Base-by-base conservation (phyloP, 2,888 invertebrate genomes). In the Ypsolopha sequella region DNA sequence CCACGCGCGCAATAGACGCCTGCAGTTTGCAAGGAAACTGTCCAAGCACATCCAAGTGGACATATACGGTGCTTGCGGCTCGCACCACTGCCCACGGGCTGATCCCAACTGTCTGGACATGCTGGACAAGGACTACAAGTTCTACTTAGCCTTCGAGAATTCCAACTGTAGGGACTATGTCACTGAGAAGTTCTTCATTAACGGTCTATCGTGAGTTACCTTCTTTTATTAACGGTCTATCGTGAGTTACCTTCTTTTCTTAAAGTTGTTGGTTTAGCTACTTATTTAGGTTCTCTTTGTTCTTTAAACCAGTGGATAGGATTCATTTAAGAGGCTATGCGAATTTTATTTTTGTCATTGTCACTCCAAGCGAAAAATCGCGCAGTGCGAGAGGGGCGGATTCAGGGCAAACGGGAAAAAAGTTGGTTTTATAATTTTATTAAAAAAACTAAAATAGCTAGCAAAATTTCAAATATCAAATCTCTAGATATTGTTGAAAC, bases 101-200 rank as follows among this genome's bases (percentile, higher is more conserved):
- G 92, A 92, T 62, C 92, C 94, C 65, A 91, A 92, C 69, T 98
- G 98, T 71, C 94, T 97, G 67, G 93, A 95, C 54, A 93, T 96
- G 89, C 89, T 98, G 52, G 94, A 96, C 70, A 92, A 89, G 55
- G 95, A 97, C 59, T 98, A 98, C 87, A 98, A 98, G 77, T 98
- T 98, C 84, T 98, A 98, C 74, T 89, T 98, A 61, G 95, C 98
- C 0, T 98, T 98, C 71, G 98, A 98, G 76, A 98, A 98, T 77
- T 97, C 97, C 36, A 98, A 98, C 69, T 98, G 98, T 77, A 90
- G 92, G 53, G 97, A 98, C 78, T 98, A 98, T 71, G 94, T 98
- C 60, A 97, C 98, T 0, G 98, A 98, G 75, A 98, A 98, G 75
- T 96, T 98, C 80, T 98, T 96, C 79, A 95, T 97, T 51, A 98